Evolutionary conservation across 2,113 vertebrate genomes (phyloP), one percentile per base, ranked within the genome.

Genomic region (Blennius ocellaris): DNA sequence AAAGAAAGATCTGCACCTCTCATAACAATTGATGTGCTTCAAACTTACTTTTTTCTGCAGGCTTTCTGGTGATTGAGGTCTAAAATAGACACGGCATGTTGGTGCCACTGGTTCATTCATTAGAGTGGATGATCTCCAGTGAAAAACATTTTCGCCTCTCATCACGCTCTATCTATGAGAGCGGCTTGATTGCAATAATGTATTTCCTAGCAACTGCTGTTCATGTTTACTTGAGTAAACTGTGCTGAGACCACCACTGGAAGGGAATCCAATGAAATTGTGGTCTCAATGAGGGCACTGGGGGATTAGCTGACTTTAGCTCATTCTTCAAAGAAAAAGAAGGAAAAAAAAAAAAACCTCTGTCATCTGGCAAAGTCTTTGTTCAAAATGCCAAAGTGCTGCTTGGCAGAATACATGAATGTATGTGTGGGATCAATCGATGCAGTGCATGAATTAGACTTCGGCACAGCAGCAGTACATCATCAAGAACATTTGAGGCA

Each of bases 181-280:
- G 54, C 51, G 60, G 43, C 59, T 67, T 76, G 80, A 84, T 81
- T 81, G 73, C n/a, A 55, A 48, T 43, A 17, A 76, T 73, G 64
- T 41, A 70, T 82, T 83, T 77, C 40, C 57, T 52, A 40, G 55
- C 50, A 58, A 55, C 60, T 48, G 30, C 30, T 38, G 59, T 38
- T n/a, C 16, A 8, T 56, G n/a, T 81, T 69, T 63, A 56, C 48
- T 58, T 66, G 45, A 47, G 57, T 71, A 73, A 84, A 87, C 61
- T 69, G 47, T 41, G 51, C 38, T 15, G 65, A 77, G 67, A 71
- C 16, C 65, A 76, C 64, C 62, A 68, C n/a, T 66, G 67, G 62
- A 81, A 45, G 41, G 62, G 7, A 72, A 74, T 57, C 30, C 15
- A 50, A 67, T 70, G 17, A 63, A 69, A 67, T 39, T 39, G 52